phyloP scores from a whole-genome alignment of 2,888 invertebrate species.

The Ecdyonurus torrentis region DNA sequence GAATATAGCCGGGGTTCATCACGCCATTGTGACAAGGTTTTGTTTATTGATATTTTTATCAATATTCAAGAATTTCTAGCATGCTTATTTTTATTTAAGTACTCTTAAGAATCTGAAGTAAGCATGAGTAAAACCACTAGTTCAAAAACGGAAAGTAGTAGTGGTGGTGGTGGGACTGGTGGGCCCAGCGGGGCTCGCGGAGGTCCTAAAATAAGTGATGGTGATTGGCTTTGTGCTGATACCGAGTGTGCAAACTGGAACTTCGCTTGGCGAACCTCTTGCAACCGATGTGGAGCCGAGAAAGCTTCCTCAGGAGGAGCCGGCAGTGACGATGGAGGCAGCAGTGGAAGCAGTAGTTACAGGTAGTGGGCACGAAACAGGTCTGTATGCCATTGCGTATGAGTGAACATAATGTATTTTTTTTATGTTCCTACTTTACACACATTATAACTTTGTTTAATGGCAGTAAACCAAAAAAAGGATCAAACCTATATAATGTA shows the following conservation, averaged over 20 bases:
- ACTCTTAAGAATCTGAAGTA: no score
- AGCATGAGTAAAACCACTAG: not conserved
- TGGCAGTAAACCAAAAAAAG: conserved; percentile 13
- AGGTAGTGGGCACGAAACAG: not conserved
- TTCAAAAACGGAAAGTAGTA: not conserved
- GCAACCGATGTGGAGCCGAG: conserved; percentile 68
- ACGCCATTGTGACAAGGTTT: no score
- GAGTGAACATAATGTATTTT: not conserved
- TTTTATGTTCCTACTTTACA: not conserved
- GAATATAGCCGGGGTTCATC: no score
- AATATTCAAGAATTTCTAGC: no score
- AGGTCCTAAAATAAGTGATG: not conserved
- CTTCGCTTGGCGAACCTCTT: conserved; percentile 76
- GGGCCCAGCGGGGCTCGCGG: conserved; percentile 1
- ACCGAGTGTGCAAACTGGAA: conserved; percentile 74
- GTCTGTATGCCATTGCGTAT: not conserved
- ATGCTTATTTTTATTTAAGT: no score
- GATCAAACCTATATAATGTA: no score
- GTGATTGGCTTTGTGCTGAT: conserved; percentile 1
- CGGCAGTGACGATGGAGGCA: not conserved
- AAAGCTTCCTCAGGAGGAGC: not conserved
- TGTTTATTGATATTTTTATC: no score
- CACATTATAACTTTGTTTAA: conserved; percentile 6
- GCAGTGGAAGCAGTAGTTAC: not conserved
- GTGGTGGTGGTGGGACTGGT: not conserved